Conservation (phyloP, 1,140 invertebrate species). For the Nomia melanderi region DNA sequence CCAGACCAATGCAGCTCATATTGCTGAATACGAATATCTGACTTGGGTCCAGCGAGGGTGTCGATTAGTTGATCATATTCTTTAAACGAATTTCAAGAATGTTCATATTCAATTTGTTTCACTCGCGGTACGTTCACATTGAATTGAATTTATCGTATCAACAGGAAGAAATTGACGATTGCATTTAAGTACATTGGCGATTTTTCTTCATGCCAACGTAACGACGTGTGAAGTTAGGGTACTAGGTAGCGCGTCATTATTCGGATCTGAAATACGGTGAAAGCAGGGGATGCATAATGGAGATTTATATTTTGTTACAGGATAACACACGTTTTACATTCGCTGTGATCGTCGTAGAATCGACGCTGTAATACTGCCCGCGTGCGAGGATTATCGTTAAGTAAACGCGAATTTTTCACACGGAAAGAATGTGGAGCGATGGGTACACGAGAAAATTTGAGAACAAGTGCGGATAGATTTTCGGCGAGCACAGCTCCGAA, state of each 20-base stretch:
- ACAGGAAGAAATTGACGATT: constrained; percentile 5
- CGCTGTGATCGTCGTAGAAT: constrained; percentile 67
- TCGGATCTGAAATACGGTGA: constrained; percentile 73
- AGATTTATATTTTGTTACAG: constrained; percentile 82
- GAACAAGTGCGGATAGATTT: constrained; percentile 42
- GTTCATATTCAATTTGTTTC: background rate
- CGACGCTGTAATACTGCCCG: constrained; percentile 48
- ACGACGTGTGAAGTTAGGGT: constrained; percentile 66
- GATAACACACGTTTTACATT: constrained; percentile 72
- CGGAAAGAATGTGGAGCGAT: background rate
- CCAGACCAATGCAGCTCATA: background rate
- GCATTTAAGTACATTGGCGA: constrained; percentile 22
- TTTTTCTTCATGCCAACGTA: constrained; percentile 29
- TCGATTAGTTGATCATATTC: background rate
- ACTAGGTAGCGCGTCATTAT: constrained; percentile 76
- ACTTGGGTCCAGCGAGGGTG: too few species aligned
- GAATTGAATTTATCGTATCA: constrained; percentile 23
- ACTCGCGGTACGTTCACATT: background rate
- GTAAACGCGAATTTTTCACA: constrained; percentile 1
- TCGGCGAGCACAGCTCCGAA: constrained; percentile 68
- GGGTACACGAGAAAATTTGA: background rate
- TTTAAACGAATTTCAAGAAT: background rate
- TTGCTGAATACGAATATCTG: background rate
- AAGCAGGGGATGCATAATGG: constrained; percentile 74
- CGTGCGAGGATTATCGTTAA: constrained; percentile 20